Conservation (phyloP, 2,888 invertebrate genomes). For the Gymnocheta viridis region DNA sequence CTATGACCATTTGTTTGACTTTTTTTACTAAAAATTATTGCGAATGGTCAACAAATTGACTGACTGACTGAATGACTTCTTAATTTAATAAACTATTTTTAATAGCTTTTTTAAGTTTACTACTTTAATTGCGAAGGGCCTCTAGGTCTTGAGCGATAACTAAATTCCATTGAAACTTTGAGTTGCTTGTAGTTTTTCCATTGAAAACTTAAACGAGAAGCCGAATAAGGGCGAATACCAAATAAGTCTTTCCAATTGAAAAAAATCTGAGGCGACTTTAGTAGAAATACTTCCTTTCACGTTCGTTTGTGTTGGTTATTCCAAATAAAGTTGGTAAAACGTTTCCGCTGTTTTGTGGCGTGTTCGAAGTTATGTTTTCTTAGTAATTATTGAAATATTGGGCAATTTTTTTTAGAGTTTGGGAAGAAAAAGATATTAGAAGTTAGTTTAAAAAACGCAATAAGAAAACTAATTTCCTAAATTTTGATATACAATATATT, state of each 20-base stretch:
- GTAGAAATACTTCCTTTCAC: slow-evolving; percentile 7
- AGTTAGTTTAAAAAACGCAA: neutral
- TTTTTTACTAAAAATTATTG: slow-evolving; percentile 16
- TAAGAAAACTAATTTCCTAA: neutral
- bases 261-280: slow-evolving; percentile 22
- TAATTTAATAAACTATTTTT: slow-evolving; percentile 22
- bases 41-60: neutral
- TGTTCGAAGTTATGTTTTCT: neutral
- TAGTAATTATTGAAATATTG: slow-evolving; percentile 7
- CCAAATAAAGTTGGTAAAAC: slow-evolving; percentile 9
- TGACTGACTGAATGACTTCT: no score
- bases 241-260: neutral
- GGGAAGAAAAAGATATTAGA: neutral
- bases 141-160: neutral
- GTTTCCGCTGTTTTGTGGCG: slow-evolving; percentile 13
- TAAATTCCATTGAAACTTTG: neutral
- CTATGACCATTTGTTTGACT: slow-evolving; percentile 20
- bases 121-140: neutral
- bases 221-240: neutral
- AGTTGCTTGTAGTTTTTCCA: neutral
- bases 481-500: no score
- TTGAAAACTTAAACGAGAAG: neutral
- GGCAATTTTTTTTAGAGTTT: neutral
- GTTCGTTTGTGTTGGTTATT: neutral
- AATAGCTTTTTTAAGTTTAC: neutral